phyloP scores from a whole-genome alignment of 2,888 invertebrate species.

The Invenusta paracnida region DNA sequence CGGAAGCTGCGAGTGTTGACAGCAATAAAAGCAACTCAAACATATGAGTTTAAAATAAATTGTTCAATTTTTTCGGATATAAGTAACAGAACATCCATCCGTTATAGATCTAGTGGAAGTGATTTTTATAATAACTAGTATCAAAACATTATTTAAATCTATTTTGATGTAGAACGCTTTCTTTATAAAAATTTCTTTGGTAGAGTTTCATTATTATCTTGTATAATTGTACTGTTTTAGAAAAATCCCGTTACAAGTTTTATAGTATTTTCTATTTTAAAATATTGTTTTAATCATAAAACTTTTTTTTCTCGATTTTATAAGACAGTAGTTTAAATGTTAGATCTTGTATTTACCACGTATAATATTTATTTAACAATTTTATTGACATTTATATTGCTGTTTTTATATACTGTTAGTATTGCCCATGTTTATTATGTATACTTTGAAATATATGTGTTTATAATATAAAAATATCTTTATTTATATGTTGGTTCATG shows the following conservation, averaged over 20 bases:
- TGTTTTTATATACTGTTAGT: conserved; percentile 22
- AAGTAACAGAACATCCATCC: conserved; percentile 18
- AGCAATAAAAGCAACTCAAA: conserved; percentile 12
- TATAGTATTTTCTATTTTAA: conserved; percentile 17
- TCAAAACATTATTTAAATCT: conserved; percentile 1
- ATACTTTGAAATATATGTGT: conserved; percentile 16
- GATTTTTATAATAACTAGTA: no score
- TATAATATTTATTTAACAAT: conserved; percentile 22
- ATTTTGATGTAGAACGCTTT: conserved; percentile 12
- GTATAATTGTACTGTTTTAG: conserved; percentile 14
- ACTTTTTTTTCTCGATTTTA: not conserved
- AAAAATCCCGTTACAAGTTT: conserved; percentile 25
- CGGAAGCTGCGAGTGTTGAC: conserved; percentile 23
- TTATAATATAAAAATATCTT: conserved; percentile 13
- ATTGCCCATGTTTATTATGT: conserved; percentile 18
- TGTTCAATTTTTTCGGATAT: not conserved
- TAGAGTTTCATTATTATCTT: conserved; percentile 20
- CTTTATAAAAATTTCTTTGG: not conserved
- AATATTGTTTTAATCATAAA: not conserved
- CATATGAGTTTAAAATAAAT: conserved; percentile 12
- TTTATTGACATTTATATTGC: conserved; percentile 2
- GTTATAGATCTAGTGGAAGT: conserved; percentile 20
- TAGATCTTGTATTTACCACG: conserved; percentile 11
- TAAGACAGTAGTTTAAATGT: conserved; percentile 10
- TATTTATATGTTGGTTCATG: not conserved